Base-by-base conservation (phyloP, 2,113 vertebrate genomes). In the Lepus americanus region DNA sequence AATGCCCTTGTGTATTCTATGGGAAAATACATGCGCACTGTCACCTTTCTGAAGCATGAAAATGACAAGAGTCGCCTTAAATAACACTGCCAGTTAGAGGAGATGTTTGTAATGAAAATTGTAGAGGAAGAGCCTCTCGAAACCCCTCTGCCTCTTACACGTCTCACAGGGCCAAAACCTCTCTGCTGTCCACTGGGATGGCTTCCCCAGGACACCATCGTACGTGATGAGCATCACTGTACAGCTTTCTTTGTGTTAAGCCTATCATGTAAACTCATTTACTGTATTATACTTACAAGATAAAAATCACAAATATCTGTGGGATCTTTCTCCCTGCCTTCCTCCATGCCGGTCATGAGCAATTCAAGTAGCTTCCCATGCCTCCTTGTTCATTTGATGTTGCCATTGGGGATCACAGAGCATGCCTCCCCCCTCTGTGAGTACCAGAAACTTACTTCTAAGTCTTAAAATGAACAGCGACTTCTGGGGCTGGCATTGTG, bases 21-120 rank as follows among this genome's bases (percentile, higher is more conserved):
- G 33, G 16, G 36, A 39, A 87, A 92, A 88, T 23, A 81, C 7
- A 73, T 14, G 6, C 27, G 74, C 20, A 36, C 22, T 89, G 73
- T 74, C 31, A 9, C 33, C 87, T 93, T 80, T 80, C 89, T 87
- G 78, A 96, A 78, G 85, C n/a, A 76, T 13, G 76, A 19, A 80
- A 92, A 16, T 23, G 19, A 83, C 77, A 72, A 89, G 33, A 53
- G 4, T 39, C 76, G 14, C 61, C 69, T 82, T 79, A 82, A 64
- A 67, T 77, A 89, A 49, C 73, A 72, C 20, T 64, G 17, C 25
- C 31, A 64, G 27, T 70, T 44, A 44, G 44, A 44, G 44, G 44
- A 44, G 44, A 44, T 44, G 44, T 44, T 44, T 44, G 44, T 33
- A 22, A n/a, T 33, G 16, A 92, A 90, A 67, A 29, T 36, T 39